These are phyloP conservation scores for Aleiodes testaceus DNA, from an alignment of 2,888 invertebrate species.

Conservation along the genomic window DNA sequence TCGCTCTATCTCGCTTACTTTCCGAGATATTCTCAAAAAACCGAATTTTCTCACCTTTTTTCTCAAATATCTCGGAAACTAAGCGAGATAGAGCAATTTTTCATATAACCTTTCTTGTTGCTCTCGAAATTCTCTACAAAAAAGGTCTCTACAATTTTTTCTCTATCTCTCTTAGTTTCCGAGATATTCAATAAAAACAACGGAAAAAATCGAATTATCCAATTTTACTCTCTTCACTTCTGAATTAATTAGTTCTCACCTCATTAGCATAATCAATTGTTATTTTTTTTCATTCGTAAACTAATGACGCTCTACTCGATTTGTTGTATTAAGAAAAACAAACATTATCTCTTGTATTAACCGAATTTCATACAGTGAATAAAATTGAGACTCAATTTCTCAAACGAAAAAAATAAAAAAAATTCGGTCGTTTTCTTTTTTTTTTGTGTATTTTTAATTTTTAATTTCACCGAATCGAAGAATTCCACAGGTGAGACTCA, in stretches of 20 bases:
- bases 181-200: too few species aligned
- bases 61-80: too few species aligned
- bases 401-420: slow-evolving; percentile 48
- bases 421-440: slow-evolving; percentile 29
- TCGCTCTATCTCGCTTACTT: too few species aligned
- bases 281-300: slow-evolving; percentile 32
- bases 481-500: not conserved
- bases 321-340: slow-evolving; percentile 36
- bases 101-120: too few species aligned
- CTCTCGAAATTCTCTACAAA: too few species aligned
- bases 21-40: too few species aligned
- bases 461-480: not conserved
- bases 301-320: slow-evolving; percentile 48
- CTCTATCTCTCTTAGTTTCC: too few species aligned
- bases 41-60: too few species aligned
- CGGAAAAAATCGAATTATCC: too few species aligned
- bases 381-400: slow-evolving; percentile 71
- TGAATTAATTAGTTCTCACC: slow-evolving; percentile 30
- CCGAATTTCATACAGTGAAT: slow-evolving; percentile 67
- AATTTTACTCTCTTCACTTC: too few species aligned
- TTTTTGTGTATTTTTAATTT: slow-evolving; percentile 28
- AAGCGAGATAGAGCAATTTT: too few species aligned
- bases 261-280: slow-evolving; percentile 25
- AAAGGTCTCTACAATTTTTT: too few species aligned
- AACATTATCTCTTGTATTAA: slow-evolving; percentile 64